Evolutionary conservation across 2,888 invertebrate species (phyloP), one percentile per base, ranked within the genome.

Genomic region (Sicus ferrugineus): DNA sequence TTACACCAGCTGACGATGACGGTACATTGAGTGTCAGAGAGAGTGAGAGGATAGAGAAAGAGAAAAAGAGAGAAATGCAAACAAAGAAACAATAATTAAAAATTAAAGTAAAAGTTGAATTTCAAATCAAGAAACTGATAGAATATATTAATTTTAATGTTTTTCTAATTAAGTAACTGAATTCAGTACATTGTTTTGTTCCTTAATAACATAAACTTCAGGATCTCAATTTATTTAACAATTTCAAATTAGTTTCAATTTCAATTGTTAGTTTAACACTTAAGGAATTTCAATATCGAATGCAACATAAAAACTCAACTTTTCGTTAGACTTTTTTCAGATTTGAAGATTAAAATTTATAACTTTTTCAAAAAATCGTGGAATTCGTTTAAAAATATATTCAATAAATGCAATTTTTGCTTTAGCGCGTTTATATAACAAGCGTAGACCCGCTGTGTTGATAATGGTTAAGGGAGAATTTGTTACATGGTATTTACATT

Each of bases 1-100:
- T 88, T 86, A 89, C 76, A 79, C 83, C 79, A 76, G 80, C 79
- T 81, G 75, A 61, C 58, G 46, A 58, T 65, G 58, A 67, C 28
- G 62, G 68, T 26, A 19, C n/a, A 69, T 72, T 73, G 66, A 73
- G 59, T 38, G 38, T 38, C 7, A 72, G 74, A 75, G 68, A 64
- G 68, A 72, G 67, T 63, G 68, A 68, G 23, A 72, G 26, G n/a
- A 67, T 46, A 66, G 71, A 71, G 42, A 66, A 73, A 72, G 52
- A 69, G 67, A 65, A 62, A 68, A 46, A 72, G n/a, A n/a, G n/a
- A n/a, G 42, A 42, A n/a, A 42, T 9, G n/a, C 42, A 16, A 48
- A 67, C 38, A 61, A 21, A 38, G 26, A 61, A 61, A 11, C 5
- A 58, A 42, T 38, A 38, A 26, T 5, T n/a, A 21, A 38, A 16